Conservation (phyloP, 2,888 invertebrate genomes). For the Nezara viridula region DNA sequence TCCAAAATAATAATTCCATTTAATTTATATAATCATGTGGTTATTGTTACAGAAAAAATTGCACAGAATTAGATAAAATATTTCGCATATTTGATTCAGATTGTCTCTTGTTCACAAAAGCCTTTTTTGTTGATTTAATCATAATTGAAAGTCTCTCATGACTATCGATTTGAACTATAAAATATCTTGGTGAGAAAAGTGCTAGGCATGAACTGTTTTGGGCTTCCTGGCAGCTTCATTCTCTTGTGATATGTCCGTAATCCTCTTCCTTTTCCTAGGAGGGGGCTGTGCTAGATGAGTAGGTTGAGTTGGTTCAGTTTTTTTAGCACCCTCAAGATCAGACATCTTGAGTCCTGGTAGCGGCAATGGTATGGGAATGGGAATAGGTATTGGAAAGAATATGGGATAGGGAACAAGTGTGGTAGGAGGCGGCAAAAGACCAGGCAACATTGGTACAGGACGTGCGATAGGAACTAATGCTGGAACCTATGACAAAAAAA, state of each 20-base stretch:
- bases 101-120: constrained; percentile 10
- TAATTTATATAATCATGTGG: neutral
- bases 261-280: constrained; percentile 57
- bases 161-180: neutral
- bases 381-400: constrained; percentile 80
- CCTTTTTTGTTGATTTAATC: neutral
- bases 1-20: neutral
- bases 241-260: constrained; percentile 55
- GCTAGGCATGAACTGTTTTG: constrained; percentile 60
- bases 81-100: neutral
- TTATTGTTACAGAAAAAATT: neutral
- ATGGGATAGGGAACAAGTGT: constrained; percentile 89
- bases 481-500: constrained; percentile 41
- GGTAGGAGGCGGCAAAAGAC: constrained; percentile 80
- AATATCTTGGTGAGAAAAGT: neutral
- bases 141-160: neutral
- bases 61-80: neutral
- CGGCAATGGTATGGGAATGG: constrained; percentile 88
- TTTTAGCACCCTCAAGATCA: constrained; percentile 34
- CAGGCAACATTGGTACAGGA: constrained; percentile 70
- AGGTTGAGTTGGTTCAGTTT: neutral
- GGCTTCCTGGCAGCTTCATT: constrained; percentile 52
- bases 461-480: constrained; percentile 61
- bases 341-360: constrained; percentile 61
- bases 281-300: constrained; percentile 41